Conservation (phyloP, 2,113 vertebrate genomes). For the Indicator maculatus region DNA sequence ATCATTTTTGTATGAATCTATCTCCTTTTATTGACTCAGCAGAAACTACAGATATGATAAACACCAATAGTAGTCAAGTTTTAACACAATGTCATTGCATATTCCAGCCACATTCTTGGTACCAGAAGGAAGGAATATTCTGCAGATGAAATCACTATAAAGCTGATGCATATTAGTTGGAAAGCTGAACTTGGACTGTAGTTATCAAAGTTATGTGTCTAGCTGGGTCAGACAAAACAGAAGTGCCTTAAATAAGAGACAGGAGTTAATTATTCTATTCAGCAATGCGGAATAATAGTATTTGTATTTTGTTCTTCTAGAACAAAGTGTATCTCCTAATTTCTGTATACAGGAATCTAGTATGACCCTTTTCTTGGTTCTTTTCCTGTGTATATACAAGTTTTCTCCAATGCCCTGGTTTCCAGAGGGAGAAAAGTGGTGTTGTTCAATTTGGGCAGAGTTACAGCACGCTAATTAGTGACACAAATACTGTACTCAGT, state of each 20-base stretch:
- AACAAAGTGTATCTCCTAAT: neutral
- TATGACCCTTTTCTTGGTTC: neutral
- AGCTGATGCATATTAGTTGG: neutral
- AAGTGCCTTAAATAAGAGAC: neutral
- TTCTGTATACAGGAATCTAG: neutral
- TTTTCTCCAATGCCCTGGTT: neutral
- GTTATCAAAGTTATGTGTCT: neutral
- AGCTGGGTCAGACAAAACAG: neutral
- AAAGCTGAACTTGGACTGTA: neutral
- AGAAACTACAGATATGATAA: neutral
- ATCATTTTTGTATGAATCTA: neutral
- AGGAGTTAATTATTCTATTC: slow-evolving; percentile 10
- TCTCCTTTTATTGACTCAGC: neutral
- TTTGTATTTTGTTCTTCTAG: neutral
- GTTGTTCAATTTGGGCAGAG: neutral
- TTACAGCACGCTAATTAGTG: neutral
- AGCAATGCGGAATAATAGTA: neutral
- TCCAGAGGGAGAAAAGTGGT: neutral
- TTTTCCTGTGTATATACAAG: neutral
- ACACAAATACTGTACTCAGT: neutral
- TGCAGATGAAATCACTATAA: neutral
- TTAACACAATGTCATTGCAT: neutral
- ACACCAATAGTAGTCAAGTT: neutral
- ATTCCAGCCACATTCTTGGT: neutral
- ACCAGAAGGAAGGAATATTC: neutral